Conservation (phyloP, 2,113 vertebrate genomes). For the Saiga tatarica region DNA sequence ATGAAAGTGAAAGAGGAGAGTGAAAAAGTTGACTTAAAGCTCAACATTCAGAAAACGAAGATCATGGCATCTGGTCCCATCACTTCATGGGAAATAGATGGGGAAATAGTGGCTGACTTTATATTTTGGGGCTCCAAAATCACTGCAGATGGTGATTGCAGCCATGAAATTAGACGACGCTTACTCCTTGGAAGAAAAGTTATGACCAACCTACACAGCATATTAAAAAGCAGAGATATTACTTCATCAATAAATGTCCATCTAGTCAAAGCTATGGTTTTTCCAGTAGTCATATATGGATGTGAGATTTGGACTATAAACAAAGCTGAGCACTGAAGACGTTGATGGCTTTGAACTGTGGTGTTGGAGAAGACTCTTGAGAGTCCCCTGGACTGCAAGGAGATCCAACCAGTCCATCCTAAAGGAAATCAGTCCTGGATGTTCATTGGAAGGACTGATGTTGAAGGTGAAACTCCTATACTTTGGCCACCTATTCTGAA, state of each 20-base stretch:
- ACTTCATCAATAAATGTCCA: not conserved
- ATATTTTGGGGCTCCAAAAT: not conserved
- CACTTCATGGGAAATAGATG: not conserved
- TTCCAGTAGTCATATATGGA: not conserved
- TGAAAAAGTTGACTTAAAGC: not conserved
- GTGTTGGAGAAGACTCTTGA: not conserved
- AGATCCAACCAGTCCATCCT: not conserved
- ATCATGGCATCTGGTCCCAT: not conserved
- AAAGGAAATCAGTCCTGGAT: not conserved
- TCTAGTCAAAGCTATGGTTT: not conserved
- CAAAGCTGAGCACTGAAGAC: not conserved
- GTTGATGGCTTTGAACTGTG: not conserved
- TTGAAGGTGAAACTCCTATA: not conserved
- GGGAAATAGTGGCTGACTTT: not conserved
- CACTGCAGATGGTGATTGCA: not conserved
- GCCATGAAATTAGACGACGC: not conserved
- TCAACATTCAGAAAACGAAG: not conserved
- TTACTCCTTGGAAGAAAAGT: not conserved
- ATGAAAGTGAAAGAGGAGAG: not conserved
- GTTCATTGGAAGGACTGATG: not conserved
- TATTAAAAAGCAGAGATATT: not conserved
- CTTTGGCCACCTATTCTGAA: not conserved
- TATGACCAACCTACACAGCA: not conserved
- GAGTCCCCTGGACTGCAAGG: not conserved
- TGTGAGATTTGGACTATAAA: not conserved